Base-by-base conservation (phyloP, 2,888 invertebrate species). In the Eretmocerus hayati region DNA sequence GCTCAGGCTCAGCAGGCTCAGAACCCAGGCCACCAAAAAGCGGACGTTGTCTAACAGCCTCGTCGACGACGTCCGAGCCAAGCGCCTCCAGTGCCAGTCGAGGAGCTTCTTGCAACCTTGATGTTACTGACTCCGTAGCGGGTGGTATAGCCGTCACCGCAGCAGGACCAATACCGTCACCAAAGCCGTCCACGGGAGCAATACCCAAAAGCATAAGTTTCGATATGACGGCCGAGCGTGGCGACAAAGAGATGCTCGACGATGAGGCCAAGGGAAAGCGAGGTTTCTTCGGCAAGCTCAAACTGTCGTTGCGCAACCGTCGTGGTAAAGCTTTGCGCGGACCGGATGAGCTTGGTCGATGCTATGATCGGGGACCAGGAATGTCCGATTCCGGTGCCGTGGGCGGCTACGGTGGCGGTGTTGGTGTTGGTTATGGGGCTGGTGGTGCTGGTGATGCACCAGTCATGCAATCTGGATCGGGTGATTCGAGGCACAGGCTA, bases 201-300 rank as follows among this genome's bases (percentile, higher is more conserved):
- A 91, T 92, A 62, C 90, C 90, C 2, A 92, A 92, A 72, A 91
- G 90, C 63, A 91, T 91, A 60, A 90, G 89, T 67, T 91, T 91
- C 62, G 91, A 92, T 72, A 87, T 90, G 66, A 88, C 88, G 1
- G 90, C 90, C 0, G 89, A 90, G 64, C 84, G 89, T 58, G 81
- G 82, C 2, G 84, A 85, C 60, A 81, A 83, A 73, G 76, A 74
- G 55, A 59, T 72, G 47, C 70, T 75, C 54, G 78, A 76, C 56
- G 80, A 79, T 37, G 78, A 78, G 53, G 74, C 75, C 46, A 77
- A 76, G 58, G 72, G 74, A 50, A 79, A 80, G 50, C 76, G 78
- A 50, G 77, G 87, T 16, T 84, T 89, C 60, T 86, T 89, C 62
- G 81, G 82, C 31, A 85, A 83, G 61, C 75, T 89, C 41, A 83